Conservation (phyloP, 1,140 invertebrate genomes). For the Pachypsylla venusta region DNA sequence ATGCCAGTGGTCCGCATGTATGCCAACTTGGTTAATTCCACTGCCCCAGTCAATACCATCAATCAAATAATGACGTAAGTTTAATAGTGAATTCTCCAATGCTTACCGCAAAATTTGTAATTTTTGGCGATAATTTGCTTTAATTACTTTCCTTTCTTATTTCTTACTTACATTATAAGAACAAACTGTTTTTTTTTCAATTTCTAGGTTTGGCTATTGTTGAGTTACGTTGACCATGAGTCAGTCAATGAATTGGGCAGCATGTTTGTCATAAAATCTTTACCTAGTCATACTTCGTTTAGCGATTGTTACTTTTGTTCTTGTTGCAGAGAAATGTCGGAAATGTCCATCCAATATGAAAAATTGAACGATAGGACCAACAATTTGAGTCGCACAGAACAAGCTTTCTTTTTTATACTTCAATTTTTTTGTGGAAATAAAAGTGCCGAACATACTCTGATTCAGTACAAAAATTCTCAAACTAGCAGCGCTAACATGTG, state of each 20-base stretch:
- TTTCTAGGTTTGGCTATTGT: too few relatives aligned
- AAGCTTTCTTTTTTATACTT: background rate
- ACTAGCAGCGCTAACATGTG: background rate
- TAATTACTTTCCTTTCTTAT: too few relatives aligned
- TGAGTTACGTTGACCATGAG: too few relatives aligned
- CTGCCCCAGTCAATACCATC: background rate
- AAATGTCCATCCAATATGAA: background rate
- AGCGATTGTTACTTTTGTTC: too few relatives aligned
- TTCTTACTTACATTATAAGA: too few relatives aligned
- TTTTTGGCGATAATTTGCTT: too few relatives aligned
- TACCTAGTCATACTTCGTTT: too few relatives aligned
- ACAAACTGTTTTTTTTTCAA: too few relatives aligned
- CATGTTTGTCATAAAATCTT: too few relatives aligned
- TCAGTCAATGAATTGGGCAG: too few relatives aligned
- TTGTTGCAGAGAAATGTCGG: background rate
- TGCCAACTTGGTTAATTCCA: background rate
- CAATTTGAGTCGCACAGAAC: background rate
- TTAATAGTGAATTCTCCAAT: too few relatives aligned
- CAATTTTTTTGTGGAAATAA: background rate
- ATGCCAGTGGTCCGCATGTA: background rate
- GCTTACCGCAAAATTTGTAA: too few relatives aligned
- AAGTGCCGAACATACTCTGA: background rate
- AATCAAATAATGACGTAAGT: conserved; percentile 2
- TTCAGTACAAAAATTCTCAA: background rate
- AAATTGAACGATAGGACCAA: background rate